These are phyloP conservation scores for Hypothenemus hampei DNA, from an alignment of 1,140 invertebrate species.

Conservation along the genomic window DNA sequence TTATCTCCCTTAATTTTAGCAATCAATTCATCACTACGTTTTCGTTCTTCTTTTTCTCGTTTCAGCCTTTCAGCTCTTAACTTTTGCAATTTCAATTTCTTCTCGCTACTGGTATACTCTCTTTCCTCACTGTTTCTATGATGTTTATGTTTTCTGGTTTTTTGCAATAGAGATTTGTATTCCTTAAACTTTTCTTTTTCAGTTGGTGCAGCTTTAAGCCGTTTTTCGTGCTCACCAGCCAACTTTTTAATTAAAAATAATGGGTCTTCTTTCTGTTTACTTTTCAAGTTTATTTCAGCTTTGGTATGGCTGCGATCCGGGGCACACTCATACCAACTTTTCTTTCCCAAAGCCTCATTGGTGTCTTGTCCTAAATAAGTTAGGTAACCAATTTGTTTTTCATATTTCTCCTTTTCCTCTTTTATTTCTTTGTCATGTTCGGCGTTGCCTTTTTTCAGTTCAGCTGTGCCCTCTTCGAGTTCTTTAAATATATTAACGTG, in stretches of 20 bases:
- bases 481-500: conserved; percentile 92
- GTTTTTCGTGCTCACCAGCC: conserved; percentile 36
- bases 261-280: conserved; percentile 67
- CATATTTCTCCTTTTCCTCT: conserved; percentile 92
- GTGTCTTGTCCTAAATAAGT: conserved; percentile 95
- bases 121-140: conserved; percentile 30
- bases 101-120: conserved; percentile 38
- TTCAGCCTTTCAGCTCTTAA: conserved; percentile 74
- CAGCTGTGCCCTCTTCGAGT: conserved; percentile 66
- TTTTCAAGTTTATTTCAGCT: conserved; percentile 56
- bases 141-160: conserved; percentile 13
- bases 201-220: not conserved
- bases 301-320: conserved; percentile 52
- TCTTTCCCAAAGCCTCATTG: conserved; percentile 73
- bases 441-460: conserved; percentile 64
- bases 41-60: conserved; percentile 72
- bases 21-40: conserved; percentile 64
- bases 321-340: conserved; percentile 75
- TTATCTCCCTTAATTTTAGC: conserved; percentile 54
- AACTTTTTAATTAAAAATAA: conserved; percentile 64
- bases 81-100: conserved; percentile 59
- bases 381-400: conserved; percentile 94
- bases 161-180: conserved; percentile 13
- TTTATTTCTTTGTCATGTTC: conserved; percentile 90
- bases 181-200: conserved; percentile 30